Evolutionary conservation across 2,113 vertebrate species (phyloP).

Genomic region (Burhinus bistriatus): DNA sequence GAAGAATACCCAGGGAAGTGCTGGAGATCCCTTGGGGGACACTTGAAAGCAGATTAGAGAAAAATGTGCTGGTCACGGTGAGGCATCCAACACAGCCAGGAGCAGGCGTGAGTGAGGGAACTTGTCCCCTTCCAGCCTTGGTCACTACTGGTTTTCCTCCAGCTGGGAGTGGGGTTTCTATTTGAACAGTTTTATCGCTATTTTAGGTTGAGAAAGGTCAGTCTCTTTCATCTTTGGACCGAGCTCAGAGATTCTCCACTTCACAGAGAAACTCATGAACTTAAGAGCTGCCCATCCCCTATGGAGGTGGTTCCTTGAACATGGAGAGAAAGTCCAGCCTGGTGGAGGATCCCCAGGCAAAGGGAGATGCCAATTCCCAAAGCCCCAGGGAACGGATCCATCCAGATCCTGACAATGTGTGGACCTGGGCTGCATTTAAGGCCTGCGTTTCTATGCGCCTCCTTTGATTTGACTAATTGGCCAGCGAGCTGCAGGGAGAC

Average conservation of each 20-base stretch:
- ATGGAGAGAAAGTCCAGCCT: not conserved
- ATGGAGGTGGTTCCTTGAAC: not conserved
- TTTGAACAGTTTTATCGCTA: not conserved
- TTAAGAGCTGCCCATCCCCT: rapidly evolving
- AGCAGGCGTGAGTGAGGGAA: not conserved
- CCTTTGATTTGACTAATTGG: conserved; percentile 9
- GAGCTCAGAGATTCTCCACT: not conserved
- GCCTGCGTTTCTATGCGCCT: not conserved
- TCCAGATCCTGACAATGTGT: not conserved
- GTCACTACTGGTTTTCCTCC: not conserved
- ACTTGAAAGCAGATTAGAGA: not conserved
- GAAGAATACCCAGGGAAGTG: not conserved
- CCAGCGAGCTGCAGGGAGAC: conserved; percentile 12
- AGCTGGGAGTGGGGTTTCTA: not conserved
- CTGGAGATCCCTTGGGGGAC: not conserved
- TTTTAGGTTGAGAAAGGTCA: not conserved
- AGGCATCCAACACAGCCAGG: not conserved
- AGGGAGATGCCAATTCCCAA: not conserved
- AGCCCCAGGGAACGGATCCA: rapidly evolving
- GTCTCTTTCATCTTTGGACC: not conserved
- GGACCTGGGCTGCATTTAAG: not conserved
- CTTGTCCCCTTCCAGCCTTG: not conserved
- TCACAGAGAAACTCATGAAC: not conserved
- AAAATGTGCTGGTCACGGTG: rapidly evolving
- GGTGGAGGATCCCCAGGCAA: not conserved